Evolutionary conservation across 2,888 invertebrate species (phyloP).

Genomic region (Achlya flavicornis): DNA sequence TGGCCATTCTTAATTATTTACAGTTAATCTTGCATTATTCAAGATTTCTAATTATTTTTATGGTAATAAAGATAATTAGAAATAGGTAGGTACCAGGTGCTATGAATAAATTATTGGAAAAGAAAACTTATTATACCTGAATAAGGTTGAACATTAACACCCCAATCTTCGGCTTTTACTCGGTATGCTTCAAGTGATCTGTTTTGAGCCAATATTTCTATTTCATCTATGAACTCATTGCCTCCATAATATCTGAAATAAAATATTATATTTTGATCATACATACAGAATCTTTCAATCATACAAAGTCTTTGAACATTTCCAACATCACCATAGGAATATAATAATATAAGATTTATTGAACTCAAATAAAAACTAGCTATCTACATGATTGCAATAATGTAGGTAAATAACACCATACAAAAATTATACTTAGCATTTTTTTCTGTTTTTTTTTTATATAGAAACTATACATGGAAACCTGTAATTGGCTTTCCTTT

Average conservation of each 20-base stretch:
- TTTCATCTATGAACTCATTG: conserved; percentile 96
- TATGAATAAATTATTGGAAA: not conserved
- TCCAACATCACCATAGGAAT: too few species aligned
- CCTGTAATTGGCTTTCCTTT: too few species aligned
- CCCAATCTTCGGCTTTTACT: conserved; percentile 94
- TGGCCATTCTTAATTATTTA: not conserved
- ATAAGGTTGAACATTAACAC: conserved; percentile 98
- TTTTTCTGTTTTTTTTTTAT: too few species aligned
- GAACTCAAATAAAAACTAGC: too few species aligned
- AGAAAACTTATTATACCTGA: conserved; percentile 84
- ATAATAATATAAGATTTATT: too few species aligned
- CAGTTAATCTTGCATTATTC: not conserved
- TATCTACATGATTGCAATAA: too few species aligned
- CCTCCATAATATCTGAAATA: conserved; percentile 97
- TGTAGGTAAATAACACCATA: too few species aligned
- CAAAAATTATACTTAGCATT: too few species aligned
- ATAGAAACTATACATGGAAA: too few species aligned
- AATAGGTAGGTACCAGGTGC: not conserved
- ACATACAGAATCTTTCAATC: not conserved
- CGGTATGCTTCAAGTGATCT: conserved; percentile 93
- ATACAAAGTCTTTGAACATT: too few species aligned
- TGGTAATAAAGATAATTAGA: too few species aligned
- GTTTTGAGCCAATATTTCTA: conserved; percentile 94
- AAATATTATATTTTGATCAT: conserved; percentile 3
- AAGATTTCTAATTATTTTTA: not conserved